Evolutionary conservation across 2,888 invertebrate genomes (phyloP).

Genomic region (Calameuta pallipes): DNA sequence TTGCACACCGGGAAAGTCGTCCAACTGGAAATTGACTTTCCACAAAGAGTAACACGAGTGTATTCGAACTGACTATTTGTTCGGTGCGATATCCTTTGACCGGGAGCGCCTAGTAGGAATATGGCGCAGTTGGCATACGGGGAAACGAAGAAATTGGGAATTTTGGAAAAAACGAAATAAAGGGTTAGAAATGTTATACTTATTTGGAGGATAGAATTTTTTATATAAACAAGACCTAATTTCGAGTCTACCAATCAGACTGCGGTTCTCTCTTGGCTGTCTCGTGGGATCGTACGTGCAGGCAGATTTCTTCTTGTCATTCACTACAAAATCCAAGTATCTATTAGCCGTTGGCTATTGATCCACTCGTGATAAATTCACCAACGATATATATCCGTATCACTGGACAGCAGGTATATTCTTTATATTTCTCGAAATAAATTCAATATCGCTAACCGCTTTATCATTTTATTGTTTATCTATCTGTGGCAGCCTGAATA

Average conservation of each 20-base stretch:
- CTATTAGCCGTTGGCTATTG: neutral
- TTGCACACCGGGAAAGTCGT: neutral
- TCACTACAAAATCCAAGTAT: neutral
- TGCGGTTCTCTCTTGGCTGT: neutral
- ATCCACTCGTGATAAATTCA: neutral
- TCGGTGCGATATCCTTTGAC: neutral
- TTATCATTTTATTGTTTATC: neutral
- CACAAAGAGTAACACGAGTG: neutral
- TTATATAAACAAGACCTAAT: neutral
- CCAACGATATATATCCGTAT: neutral
- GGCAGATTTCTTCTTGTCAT: neutral
- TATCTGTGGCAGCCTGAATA: neutral
- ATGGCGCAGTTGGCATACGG: neutral
- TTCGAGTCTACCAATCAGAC: neutral
- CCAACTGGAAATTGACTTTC: neutral
- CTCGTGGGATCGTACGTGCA: neutral
- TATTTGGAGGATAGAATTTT: neutral
- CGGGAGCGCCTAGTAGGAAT: neutral
- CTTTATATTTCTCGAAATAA: neutral
- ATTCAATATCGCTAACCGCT: neutral
- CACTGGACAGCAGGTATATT: neutral
- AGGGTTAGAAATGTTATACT: neutral
- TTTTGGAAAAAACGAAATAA: neutral
- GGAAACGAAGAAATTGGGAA: neutral
- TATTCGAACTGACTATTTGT: neutral